Evolutionary conservation across 2,888 invertebrate species (phyloP), one percentile per base, ranked within the genome.

Genomic region (Morpho deidamia): DNA sequence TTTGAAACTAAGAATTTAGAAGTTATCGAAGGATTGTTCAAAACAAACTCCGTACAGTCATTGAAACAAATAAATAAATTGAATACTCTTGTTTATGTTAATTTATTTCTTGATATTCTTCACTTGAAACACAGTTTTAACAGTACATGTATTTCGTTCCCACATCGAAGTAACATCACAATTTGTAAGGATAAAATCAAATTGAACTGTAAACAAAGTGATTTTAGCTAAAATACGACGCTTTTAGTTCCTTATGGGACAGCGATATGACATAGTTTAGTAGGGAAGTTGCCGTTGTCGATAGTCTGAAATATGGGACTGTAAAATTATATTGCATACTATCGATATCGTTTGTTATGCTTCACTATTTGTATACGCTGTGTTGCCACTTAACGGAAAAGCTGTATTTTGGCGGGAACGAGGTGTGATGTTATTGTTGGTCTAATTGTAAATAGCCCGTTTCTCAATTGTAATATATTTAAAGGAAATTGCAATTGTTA

Each of bases 371-470:
- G 23, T 23, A 23, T 5, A 23, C 5, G 23, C 23, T 23, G 45
- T 33, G 51, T 42, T 39, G 47, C 43, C 56, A 60, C 55, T 60
- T 54, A 60, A 51, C 58, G 60, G 56, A 41, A 58, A 61, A 60
- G 55, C 48, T 46, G 54, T 59, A 58, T 56, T 61, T 52, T 23
- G 53, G 53, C 44, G 44, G 52, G 32, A 46, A 44, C 41, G 23
- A 48, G 50, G 51, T 12, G 55, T 33, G 39, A 42, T 65, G 64
- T 65, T 64, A 64, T 65, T 63, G 63, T 63, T 59, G 45, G 44
- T 51, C 51, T 60, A 57, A 65, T 64, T 64, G 64, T 62, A 62
- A 64, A 64, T 60, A 64, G 57, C 53, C 40, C 56, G 53, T 33
- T 42, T 23, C 55, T 46, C 56, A 53, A 58, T 60, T 49, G 51